Base-by-base conservation (phyloP, 2,888 invertebrate genomes). In the Tricholauxania praeusta region DNA sequence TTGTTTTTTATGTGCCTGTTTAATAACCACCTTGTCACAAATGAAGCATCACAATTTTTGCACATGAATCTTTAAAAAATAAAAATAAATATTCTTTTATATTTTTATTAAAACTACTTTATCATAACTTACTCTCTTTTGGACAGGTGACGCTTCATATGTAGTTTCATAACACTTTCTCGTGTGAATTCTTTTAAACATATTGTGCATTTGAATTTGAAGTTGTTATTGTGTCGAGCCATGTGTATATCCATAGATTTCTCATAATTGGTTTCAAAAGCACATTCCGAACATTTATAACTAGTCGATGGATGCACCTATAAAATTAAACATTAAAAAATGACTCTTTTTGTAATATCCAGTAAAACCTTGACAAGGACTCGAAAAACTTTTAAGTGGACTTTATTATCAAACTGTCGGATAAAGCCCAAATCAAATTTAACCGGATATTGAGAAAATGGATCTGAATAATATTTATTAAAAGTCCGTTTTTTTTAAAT, bases 221-320 rank as follows among this genome's bases (percentile, higher is more conserved):
- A 81, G 3, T 82, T 78, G 47, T 84, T 77, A 6, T 72, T 80
- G 52, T 87, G 87, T 67, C 81, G 81, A 3, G 82, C 75, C 19
- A 84, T 71, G 72, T 87, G 86, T 8, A 85, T 81, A 2, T 83
- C 80, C 32, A 85, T 74, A 0, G 86, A 86, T 19, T 82, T 78
- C 8, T 81, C 82, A 72, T 86, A 86, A 17, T 77, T 79, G 0
- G 86, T 82, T 28, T 72, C 77, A 55, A 86, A 87, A 22, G 77
- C 78, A 66, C 86, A 87, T 28, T 82, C 66, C 0, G 79, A 74
- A 49, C 85, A 85, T 51, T 78, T 80, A 17, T 74, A 85, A 2
- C 72, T 22, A 7, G 75, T 77, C 39, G 82, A 74, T 0, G 77
- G 67, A 72, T 85, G 85, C 12, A 79, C 72, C 81, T 84, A 28